Base-by-base conservation (phyloP, 2,113 vertebrate species). In the Dicerorhinus sumatrensis region DNA sequence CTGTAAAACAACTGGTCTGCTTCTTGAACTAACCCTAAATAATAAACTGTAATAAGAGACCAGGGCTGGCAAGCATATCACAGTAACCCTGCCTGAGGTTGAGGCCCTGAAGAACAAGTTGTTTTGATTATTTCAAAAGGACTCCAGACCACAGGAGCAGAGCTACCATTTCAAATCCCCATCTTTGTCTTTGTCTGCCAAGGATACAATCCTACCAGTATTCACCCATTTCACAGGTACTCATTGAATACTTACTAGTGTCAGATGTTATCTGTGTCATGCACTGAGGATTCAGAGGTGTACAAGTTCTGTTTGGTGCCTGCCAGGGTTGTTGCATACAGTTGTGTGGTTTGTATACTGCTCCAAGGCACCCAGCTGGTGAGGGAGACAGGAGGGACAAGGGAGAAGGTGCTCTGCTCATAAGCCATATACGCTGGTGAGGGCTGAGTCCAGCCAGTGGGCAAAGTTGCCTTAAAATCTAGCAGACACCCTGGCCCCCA, bases 291-390 rank as follows among this genome's bases (percentile, higher is more conserved):
- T 8, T 7, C 27, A 2, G 31, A 31, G 20, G 0, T 6, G 54
- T 4, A 8, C 12, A 27, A 12, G 31, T 6, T n/a, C 23, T n/a
- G 58, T 8, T 51, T 0, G 0, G n/a, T 13, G 29, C 11, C n/a
- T 79, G 33, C 56, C 42, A 9, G n/a, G 33, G 16, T 6, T 21
- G 6, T 12, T 1, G 3, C 18, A 0, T 39, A 9, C 25, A 29
- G 14, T 11, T 7, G 20, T 33, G 18, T 17, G 31, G 33, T 46
- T 2, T 73, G 46, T 36, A 42, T 8, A 14, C 79, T 36, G 56
- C 5, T 70, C 11, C 8, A 0, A 17, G 18, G 21, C 6, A 1
- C 60, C 27, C n/a, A 12, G 9, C 46, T n/a, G 2, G 4, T 42
- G 42, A 5, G 31, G 48, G 33, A 67, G 72, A 54, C 14, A 14